Percentiles rank a stretch among this genome's conserved stretches.
These are phyloP conservation scores for human (Homo sapiens) DNA, from an alignment of 2,113 vertebrate species.

Conservation along the genomic window GRCh38 chr5:109825001-109825500, in stretches of 20 bases:
- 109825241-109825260: neutral
- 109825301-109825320: neutral
- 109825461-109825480: neutral
- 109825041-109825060: neutral
- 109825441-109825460: neutral
- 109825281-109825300: neutral
- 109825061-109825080: neutral
- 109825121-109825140: neutral
- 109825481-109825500: neutral
- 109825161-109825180: neutral
- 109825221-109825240: neutral
- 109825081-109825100: neutral
- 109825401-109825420: neutral
- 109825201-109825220: conserved; percentile 1
- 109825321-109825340: neutral
- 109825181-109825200: neutral
- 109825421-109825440: neutral
- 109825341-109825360: neutral
- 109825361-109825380: neutral
- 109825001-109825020: neutral
- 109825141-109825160: conserved; percentile 18
- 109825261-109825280: neutral
- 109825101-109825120: neutral
- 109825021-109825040: neutral
- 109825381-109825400: neutral